phyloP scores from a whole-genome alignment of 2,888 invertebrate species.

The Catocala nupta region DNA sequence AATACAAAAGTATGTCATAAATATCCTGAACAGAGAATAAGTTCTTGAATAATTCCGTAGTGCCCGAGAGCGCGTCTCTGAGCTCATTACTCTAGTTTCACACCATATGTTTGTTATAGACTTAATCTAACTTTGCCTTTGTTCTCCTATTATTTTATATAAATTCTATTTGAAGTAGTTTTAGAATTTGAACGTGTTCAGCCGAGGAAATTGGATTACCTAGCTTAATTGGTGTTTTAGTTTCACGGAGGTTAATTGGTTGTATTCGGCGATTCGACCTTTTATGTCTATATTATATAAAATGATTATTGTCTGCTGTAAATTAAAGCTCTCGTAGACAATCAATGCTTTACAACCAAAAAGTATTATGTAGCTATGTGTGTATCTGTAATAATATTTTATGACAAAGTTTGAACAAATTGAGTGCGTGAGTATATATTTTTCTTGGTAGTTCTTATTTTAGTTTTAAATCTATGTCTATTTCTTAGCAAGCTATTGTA shows the following conservation, averaged over 20 bases:
- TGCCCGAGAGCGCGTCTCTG: conserved; percentile 39
- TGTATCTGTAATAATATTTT: too few relatives aligned
- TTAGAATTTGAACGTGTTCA: conserved; percentile 32
- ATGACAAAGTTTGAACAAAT: too few relatives aligned
- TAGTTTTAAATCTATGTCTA: too few relatives aligned
- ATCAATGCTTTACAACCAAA: too few relatives aligned
- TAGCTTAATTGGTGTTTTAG: conserved; percentile 23
- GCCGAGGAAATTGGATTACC: conserved; percentile 31
- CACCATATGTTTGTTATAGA: conserved; percentile 54
- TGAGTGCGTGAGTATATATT: too few relatives aligned
- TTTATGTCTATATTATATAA: background rate
- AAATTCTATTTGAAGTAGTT: conserved; percentile 41
- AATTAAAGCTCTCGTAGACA: background rate
- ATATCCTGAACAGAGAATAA: conserved; percentile 39
- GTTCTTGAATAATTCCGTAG: conserved; percentile 52
- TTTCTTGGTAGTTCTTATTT: too few relatives aligned
- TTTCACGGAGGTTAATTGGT: conserved; percentile 16
- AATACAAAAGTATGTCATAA: conserved; percentile 39
- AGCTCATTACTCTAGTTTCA: conserved; percentile 53
- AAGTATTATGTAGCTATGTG: too few relatives aligned
- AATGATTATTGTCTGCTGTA: background rate
- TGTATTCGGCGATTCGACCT: background rate
- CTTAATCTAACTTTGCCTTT: conserved; percentile 62
- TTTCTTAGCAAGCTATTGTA: too few relatives aligned
- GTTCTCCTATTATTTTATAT: conserved; percentile 47